phyloP scores from a whole-genome alignment of 2,797 vertebrate genomes.

The Hydrocynus forskahlii region DNA sequence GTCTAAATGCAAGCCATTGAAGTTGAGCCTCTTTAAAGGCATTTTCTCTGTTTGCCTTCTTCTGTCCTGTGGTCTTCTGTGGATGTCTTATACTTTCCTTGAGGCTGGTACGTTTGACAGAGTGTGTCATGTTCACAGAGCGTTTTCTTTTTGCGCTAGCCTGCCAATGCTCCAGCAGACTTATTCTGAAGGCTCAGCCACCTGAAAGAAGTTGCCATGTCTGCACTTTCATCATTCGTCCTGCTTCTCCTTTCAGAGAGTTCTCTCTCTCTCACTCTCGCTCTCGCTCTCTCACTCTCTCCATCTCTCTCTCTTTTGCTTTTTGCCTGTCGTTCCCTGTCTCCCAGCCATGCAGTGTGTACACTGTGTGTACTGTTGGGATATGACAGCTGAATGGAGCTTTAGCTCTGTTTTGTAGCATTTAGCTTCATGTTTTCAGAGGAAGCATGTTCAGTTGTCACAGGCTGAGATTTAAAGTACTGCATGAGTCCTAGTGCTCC shows the following conservation, averaged over 20 bases:
- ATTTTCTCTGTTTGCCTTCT: slow-evolving; percentile 20
- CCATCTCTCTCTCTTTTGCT: neutral
- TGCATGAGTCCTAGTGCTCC: neutral
- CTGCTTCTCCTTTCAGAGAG: slow-evolving; percentile 41
- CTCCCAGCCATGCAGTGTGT: slow-evolving; percentile 25
- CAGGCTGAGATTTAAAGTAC: neutral
- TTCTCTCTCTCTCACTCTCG: slow-evolving; percentile 22
- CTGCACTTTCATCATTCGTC: slow-evolving; percentile 55
- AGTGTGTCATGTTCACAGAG: slow-evolving; percentile 71
- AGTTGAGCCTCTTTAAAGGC: neutral
- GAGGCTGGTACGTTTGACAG: slow-evolving; percentile 74
- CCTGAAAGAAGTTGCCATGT: slow-evolving; percentile 56
- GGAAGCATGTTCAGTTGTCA: neutral
- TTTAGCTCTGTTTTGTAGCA: slow-evolving; percentile 26
- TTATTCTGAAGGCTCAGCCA: slow-evolving; percentile 52
- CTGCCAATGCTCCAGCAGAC: slow-evolving; percentile 48
- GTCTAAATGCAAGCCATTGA: neutral
- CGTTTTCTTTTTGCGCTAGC: slow-evolving; percentile 42
- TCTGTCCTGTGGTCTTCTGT: slow-evolving; percentile 30
- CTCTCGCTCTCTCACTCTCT: neutral
- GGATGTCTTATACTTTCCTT: slow-evolving; percentile 62
- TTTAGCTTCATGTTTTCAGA: slow-evolving; percentile 40
- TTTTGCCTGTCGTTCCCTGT: slow-evolving; percentile 11
- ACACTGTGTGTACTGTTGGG: slow-evolving; percentile 17
- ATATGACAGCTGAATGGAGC: slow-evolving; percentile 40